These are phyloP conservation scores for Crepidodera aurea DNA, from an alignment of 2,888 invertebrate genomes.

Conservation along the genomic window DNA sequence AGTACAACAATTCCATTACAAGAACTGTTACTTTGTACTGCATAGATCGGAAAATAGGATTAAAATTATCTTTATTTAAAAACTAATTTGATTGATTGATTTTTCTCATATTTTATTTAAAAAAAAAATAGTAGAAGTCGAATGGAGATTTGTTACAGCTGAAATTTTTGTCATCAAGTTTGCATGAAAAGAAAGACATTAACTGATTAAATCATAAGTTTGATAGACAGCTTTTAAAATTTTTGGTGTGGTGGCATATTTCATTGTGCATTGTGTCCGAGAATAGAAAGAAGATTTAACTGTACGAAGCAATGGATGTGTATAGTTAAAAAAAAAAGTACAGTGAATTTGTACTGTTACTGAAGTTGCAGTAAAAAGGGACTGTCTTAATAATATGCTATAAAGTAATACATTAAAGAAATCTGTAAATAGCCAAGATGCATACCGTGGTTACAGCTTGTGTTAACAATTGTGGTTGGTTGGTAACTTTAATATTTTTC, in stretches of 20 bases:
- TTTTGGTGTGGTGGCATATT: constrained; percentile 37
- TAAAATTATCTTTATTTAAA: too few species aligned
- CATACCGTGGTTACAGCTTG: constrained; percentile 54
- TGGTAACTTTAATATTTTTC: neutral
- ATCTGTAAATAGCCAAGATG: constrained; percentile 56
- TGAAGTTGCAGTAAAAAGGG: constrained; percentile 22
- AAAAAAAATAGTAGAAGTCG: neutral
- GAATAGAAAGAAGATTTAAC: constrained; percentile 26
- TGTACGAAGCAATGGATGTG: constrained; percentile 19
- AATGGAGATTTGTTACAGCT: constrained; percentile 12
- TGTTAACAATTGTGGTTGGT: constrained; percentile 34
- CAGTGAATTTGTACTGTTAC: constrained; percentile 11
- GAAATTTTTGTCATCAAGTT: constrained; percentile 9
- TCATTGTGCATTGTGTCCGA: constrained; percentile 26
- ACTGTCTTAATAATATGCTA: constrained; percentile 56
- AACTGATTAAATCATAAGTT: neutral
- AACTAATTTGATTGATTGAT: too few species aligned
- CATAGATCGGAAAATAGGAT: too few species aligned
- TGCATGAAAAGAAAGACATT: constrained; percentile 12
- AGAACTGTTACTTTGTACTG: too few species aligned
- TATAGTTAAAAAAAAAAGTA: constrained; percentile 14
- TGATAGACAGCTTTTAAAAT: constrained; percentile 13
- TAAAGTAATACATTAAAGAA: constrained; percentile 51
- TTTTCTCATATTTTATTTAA: neutral
- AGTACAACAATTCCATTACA: too few species aligned